Base-by-base conservation (phyloP, 2,888 invertebrate species). In the Notodonta ziczac region DNA sequence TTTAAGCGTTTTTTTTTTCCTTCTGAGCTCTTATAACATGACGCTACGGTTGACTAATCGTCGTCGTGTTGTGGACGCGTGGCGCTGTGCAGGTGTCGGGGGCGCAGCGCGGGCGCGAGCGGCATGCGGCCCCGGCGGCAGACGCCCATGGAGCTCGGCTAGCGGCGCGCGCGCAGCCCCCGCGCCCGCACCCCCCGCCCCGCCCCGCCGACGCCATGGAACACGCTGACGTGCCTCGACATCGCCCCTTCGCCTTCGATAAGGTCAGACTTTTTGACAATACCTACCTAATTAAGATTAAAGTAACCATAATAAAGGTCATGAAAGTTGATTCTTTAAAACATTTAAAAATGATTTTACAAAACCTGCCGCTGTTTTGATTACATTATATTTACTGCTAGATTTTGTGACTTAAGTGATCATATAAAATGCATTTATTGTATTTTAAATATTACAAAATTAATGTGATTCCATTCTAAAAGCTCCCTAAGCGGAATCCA, bases 91-190 rank as follows among this genome's bases (percentile, higher is more conserved):
- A 96, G 96, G 95, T 95, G 95, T 95, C 96, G 96, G 95, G 96
- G 95, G 95, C 94, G 94, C 89, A 94, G 95, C 96, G 96, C 96
- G 96, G 96, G 95, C 95, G 96, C 95, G 95, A 94, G 94, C 91
- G 95, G 95, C 95, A 96, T 96, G 96, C 96, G 96, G 96, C 96
- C 96, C 96, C 96, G 95, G 94, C 96, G 96, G 94, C 96, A 95
- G 96, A 96, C 96, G 95, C 96, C 96, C 95, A 96, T 96, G 96
- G 96, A 96, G 96, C 96, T 96, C 96, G 96, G 96, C 95, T 96
- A 96, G 95, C 95, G 89, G 89, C 91, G 89, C 90, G 90, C 89
- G 89, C 89, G 87, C 90, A 80, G 74, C 88, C 86, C 85, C 90
- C 95, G 95, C 95, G 96, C 95, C 95, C 95, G 94, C 95, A 85